These are phyloP conservation scores for Lagorchestes hirsutus DNA, from an alignment of 2,797 vertebrate genomes.

Conservation along the genomic window DNA sequence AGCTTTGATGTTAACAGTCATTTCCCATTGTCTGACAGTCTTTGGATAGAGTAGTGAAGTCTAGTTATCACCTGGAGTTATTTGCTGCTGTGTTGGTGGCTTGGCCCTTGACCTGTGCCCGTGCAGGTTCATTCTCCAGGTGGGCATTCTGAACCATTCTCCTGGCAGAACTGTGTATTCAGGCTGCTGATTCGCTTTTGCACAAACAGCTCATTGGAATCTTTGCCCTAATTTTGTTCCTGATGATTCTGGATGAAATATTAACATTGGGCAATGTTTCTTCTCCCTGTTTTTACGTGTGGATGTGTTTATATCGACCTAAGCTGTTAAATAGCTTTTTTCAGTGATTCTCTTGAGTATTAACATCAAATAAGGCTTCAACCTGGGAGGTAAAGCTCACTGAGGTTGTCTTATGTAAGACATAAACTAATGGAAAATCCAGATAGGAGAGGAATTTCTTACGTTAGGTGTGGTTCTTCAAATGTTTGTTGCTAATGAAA, in stretches of 20 bases:
- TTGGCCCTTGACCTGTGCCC: slow-evolving; percentile 28
- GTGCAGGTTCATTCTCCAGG: slow-evolving; percentile 6
- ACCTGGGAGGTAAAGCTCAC: neutral
- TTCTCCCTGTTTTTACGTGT: neutral
- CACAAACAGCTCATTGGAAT: slow-evolving; percentile 9
- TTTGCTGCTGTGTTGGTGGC: slow-evolving; percentile 9
- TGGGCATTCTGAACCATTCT: neutral
- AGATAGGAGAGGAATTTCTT: neutral
- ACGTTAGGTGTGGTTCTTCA: neutral
- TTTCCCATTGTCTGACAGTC: neutral
- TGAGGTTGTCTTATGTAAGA: neutral
- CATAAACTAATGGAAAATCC: neutral
- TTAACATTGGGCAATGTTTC: neutral
- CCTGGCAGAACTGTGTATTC: neutral
- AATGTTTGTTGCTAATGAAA: neutral
- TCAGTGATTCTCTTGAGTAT: neutral
- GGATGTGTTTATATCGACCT: neutral
- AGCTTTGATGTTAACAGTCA: neutral
- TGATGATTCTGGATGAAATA: neutral
- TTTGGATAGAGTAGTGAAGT: neutral
- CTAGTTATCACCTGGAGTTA: neutral
- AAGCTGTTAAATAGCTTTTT: neutral
- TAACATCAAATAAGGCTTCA: neutral
- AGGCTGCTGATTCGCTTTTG: neutral
- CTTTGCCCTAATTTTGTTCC: neutral